Evolutionary conservation across 2,113 vertebrate genomes (phyloP).

Genomic region (Rhinogobius similis): DNA sequence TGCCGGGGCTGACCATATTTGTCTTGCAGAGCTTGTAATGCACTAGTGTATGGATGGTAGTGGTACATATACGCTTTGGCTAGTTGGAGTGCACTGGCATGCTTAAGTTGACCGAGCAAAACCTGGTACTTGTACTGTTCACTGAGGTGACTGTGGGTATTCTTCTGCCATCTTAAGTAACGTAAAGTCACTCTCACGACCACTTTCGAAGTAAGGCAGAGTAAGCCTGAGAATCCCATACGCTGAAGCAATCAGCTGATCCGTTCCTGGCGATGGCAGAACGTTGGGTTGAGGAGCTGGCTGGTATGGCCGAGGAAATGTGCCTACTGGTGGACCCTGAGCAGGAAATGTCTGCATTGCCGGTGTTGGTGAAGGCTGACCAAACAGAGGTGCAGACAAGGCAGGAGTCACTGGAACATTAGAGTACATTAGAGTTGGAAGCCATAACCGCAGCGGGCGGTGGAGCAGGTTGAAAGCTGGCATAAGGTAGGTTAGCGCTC

Average conservation of each 20-base stretch:
- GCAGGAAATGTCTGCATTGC: background rate
- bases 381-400: background rate
- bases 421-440: background rate
- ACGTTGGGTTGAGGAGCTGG: background rate
- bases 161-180: background rate
- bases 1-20: background rate
- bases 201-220: background rate
- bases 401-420: background rate
- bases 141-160: no score
- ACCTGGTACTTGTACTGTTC: background rate
- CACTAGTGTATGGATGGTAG: background rate
- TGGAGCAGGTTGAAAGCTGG: background rate
- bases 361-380: background rate
- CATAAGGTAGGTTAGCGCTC: background rate
- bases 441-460: background rate
- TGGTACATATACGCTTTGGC: background rate
- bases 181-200: background rate
- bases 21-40: background rate
- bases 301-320: background rate
- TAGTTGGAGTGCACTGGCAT: background rate
- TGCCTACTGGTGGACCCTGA: background rate
- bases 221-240: background rate
- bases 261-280: no score
- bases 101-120: no score
- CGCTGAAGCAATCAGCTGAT: no score